These are phyloP conservation scores for Unio pictorum DNA, from an alignment of 2,888 invertebrate genomes.

Conservation along the genomic window DNA sequence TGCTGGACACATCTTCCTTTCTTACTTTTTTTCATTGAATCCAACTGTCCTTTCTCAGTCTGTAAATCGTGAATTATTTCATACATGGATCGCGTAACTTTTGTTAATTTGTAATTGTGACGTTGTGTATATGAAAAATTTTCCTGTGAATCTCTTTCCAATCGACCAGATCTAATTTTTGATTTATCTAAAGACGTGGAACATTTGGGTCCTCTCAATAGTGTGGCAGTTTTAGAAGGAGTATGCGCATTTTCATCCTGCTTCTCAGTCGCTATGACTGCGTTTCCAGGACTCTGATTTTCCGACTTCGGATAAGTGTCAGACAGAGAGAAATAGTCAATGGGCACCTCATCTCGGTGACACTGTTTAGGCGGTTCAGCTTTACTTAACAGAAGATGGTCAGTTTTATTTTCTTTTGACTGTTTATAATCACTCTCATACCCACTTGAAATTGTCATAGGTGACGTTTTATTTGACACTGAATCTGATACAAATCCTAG, in stretches of 20 bases:
- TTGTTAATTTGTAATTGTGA: slow-evolving; percentile 50
- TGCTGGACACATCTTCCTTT: slow-evolving; percentile 4
- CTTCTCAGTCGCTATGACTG: not conserved
- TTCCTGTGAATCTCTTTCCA: slow-evolving; percentile 18
- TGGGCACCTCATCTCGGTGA: slow-evolving; percentile 12
- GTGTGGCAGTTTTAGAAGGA: slow-evolving; percentile 2
- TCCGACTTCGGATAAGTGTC: slow-evolving; percentile 21
- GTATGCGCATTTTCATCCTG: not conserved
- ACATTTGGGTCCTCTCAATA: no score
- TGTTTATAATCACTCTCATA: slow-evolving; percentile 53
- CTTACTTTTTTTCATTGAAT: slow-evolving; percentile 10
- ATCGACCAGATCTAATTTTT: slow-evolving; percentile 8
- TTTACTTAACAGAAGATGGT: slow-evolving; percentile 20
- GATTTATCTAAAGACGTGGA: not conserved
- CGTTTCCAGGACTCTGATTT: slow-evolving; percentile 3
- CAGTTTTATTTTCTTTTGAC: slow-evolving; percentile 33
- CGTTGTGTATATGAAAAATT: slow-evolving; percentile 41
- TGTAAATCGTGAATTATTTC: slow-evolving; percentile 51
- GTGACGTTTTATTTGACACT: slow-evolving; percentile 37
- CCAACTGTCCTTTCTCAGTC: slow-evolving; percentile 22
- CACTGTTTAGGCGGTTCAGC: not conserved
- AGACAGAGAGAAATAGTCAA: slow-evolving; percentile 36
- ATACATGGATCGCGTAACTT: slow-evolving; percentile 51
- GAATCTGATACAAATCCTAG: slow-evolving; percentile 30
- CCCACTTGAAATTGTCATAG: slow-evolving; percentile 50